phyloP scores from a whole-genome alignment of 2,888 invertebrate genomes.

The Cephus rjabovi region DNA sequence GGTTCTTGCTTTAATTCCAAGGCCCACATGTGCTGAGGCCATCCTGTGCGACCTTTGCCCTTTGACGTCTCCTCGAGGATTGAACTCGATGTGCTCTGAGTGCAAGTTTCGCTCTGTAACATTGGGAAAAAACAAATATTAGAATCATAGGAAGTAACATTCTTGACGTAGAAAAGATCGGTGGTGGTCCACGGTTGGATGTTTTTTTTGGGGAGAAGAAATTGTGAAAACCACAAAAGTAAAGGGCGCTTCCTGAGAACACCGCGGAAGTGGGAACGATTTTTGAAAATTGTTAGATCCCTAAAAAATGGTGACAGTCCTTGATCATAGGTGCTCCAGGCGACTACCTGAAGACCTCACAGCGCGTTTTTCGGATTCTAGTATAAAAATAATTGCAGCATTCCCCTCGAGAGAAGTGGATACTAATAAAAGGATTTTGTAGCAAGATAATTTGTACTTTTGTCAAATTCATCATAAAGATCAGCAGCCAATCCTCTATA shows the following conservation, averaged over 20 bases:
- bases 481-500: too few species aligned
- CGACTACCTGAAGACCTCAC: neutral
- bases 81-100: constrained; percentile 43
- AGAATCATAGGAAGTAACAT: neutral
- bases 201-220: neutral
- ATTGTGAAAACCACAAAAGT: neutral
- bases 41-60: constrained; percentile 91
- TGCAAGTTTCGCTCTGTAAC: constrained; percentile 58
- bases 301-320: neutral
- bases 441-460: neutral
- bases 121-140: neutral
- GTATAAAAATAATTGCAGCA: neutral
- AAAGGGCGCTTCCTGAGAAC: neutral
- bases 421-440: neutral
- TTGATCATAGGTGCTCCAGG: neutral
- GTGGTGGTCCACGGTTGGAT: neutral
- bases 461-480: neutral
- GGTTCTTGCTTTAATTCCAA: constrained; percentile 81
- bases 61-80: constrained; percentile 63
- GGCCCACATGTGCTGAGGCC: constrained; percentile 98
- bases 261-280: neutral
- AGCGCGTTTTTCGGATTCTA: neutral
- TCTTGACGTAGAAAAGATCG: neutral
- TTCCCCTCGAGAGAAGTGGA: neutral
- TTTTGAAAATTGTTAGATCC: neutral